Conservation (phyloP, 92 coral and sea anemone genomes). For the Phymanthus crucifer region DNA sequence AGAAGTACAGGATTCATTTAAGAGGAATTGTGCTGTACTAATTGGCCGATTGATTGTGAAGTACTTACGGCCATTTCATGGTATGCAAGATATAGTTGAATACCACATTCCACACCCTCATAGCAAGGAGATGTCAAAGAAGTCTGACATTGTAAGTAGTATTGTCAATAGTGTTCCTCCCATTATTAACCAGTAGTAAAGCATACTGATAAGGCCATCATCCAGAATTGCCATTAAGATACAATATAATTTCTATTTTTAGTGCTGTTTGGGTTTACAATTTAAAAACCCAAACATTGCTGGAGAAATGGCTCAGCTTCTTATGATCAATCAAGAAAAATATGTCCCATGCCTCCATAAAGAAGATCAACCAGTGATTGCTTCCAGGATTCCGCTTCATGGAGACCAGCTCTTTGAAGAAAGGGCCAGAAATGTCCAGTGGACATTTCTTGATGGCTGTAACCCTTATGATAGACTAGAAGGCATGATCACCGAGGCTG, state of each 20-base stretch:
- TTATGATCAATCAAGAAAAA: constrained; percentile 47
- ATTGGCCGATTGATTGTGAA: constrained; percentile 36
- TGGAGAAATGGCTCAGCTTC: constrained; percentile 70
- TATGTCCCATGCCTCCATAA: constrained; percentile 24
- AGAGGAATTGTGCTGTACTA: constrained; percentile 39
- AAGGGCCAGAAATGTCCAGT: constrained; percentile 20
- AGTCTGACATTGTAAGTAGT: constrained; percentile 44
- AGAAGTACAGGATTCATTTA: constrained; percentile 42
- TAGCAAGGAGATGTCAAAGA: constrained; percentile 23
- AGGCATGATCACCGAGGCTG: constrained; percentile 25
- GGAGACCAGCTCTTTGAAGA: constrained; percentile 38
- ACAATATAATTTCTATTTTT: neutral
- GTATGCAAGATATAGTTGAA: constrained; percentile 24
- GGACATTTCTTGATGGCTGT: constrained; percentile 23
- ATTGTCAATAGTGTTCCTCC: too few species aligned
- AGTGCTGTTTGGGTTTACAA: constrained; percentile 66
- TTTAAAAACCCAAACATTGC: constrained; percentile 65
- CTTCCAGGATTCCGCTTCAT: neutral
- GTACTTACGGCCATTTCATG: constrained; percentile 11
- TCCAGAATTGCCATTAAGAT: too few species aligned
- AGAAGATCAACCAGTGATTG: neutral
- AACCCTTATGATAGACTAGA: constrained; percentile 11
- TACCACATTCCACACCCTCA: constrained; percentile 39
- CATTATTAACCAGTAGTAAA: too few species aligned
- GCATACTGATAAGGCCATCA: too few species aligned